Conservation (phyloP, 1,140 invertebrate genomes). For the Ips typographus region DNA sequence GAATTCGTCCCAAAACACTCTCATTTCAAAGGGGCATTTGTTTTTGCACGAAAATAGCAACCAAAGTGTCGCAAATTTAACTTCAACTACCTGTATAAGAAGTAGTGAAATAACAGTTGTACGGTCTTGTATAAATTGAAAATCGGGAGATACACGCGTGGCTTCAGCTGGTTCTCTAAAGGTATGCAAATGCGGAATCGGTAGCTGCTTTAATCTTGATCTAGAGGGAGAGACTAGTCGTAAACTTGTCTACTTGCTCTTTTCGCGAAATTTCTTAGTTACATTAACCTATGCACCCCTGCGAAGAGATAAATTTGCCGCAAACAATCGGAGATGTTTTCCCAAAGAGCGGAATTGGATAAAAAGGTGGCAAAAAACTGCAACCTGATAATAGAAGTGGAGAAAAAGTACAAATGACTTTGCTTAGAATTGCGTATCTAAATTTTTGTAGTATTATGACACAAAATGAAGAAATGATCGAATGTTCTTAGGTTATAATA, state of each 20-base stretch:
- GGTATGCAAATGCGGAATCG: conserved; percentile 47
- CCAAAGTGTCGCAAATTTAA: too few species aligned
- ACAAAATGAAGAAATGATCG: too few species aligned
- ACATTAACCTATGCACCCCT: conserved; percentile 36
- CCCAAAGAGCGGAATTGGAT: background rate
- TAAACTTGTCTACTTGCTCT: conserved; percentile 32
- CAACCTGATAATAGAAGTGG: too few species aligned
- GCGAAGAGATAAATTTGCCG: conserved; percentile 5
- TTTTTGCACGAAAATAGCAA: too few species aligned
- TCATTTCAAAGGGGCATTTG: too few species aligned
- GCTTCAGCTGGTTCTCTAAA: conserved; percentile 38
- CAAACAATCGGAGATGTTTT: background rate
- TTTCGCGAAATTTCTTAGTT: conserved; percentile 35
- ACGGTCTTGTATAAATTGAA: conserved; percentile 34
- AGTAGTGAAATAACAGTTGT: background rate
- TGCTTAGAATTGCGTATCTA: too few species aligned
- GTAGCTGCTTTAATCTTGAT: conserved; percentile 48
- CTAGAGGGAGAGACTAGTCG: conserved; percentile 33
- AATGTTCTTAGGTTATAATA: too few species aligned
- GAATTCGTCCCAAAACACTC: too few species aligned
- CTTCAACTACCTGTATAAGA: too few species aligned
- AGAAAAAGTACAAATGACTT: too few species aligned
- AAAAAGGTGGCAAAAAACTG: background rate
- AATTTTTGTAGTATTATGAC: too few species aligned
- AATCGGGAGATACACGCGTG: conserved; percentile 36